Evolutionary conservation across 2,888 invertebrate genomes (phyloP).

Genomic region (Patella depressa): DNA sequence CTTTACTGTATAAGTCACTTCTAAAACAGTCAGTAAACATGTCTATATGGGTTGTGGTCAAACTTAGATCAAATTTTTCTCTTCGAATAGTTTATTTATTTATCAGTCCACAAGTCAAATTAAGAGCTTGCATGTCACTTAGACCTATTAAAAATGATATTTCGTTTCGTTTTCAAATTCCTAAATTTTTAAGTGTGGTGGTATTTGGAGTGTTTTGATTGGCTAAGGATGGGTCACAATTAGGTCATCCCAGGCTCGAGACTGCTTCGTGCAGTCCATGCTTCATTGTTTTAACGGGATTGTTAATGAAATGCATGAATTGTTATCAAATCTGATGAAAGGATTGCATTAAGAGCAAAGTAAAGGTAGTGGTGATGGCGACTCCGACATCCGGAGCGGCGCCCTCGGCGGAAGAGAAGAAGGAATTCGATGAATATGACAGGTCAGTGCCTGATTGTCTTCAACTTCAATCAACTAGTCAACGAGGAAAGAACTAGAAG

Average conservation of each 20-base stretch:
- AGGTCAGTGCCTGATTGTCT: constrained; percentile 32
- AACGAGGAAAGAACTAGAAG: too few relatives aligned
- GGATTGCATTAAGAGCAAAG: background rate
- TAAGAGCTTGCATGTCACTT: too few relatives aligned
- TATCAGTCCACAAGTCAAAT: too few relatives aligned
- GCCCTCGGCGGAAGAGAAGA: constrained; percentile 38
- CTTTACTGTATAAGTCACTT: too few relatives aligned
- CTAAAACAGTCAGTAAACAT: too few relatives aligned
- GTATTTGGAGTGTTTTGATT: too few relatives aligned
- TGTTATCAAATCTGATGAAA: background rate
- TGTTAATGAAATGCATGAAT: background rate
- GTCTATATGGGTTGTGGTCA: too few relatives aligned
- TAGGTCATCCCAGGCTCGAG: background rate
- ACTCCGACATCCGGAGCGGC: constrained; percentile 22
- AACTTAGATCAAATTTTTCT: too few relatives aligned
- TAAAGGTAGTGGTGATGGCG: constrained; percentile 14
- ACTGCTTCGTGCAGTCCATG: background rate
- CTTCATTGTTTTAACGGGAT: background rate
- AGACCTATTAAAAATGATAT: too few relatives aligned
- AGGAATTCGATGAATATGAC: constrained; percentile 43
- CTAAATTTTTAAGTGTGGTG: too few relatives aligned
- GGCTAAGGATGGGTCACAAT: background rate
- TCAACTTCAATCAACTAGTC: background rate
- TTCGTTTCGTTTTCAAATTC: too few relatives aligned
- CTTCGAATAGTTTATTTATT: too few relatives aligned